These are phyloP conservation scores for Nysson spinosus DNA, from an alignment of 2,888 invertebrate genomes.

Conservation along the genomic window DNA sequence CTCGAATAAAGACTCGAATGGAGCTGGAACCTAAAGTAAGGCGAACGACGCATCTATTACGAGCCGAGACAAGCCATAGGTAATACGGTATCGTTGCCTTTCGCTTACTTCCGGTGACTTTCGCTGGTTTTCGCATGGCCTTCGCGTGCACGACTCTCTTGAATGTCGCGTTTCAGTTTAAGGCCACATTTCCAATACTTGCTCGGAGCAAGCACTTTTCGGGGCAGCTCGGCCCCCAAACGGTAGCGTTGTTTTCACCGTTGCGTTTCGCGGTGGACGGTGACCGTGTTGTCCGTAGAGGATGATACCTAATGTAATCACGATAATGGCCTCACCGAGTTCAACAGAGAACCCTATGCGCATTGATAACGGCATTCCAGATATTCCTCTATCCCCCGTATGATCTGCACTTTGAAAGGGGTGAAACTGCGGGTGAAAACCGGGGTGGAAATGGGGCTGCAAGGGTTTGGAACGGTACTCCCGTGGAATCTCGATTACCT, in stretches of 20 bases:
- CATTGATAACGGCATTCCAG: constrained; percentile 53
- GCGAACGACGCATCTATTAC: constrained; percentile 45
- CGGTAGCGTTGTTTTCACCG: too few species aligned
- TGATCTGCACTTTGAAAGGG: constrained; percentile 52
- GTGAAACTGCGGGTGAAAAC: constrained; percentile 11
- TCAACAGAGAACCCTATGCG: constrained; percentile 43
- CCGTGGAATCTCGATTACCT: constrained; percentile 45
- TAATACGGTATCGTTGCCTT: constrained; percentile 6
- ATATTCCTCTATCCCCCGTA: constrained; percentile 62
- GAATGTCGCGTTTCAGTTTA: too few species aligned
- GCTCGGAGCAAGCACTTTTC: too few species aligned
- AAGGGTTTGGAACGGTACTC: constrained; percentile 28
- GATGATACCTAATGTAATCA: constrained; percentile 65
- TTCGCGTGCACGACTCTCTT: too few species aligned
- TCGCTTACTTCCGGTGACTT: too few species aligned
- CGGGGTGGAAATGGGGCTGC: constrained; percentile 10
- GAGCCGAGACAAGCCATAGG: constrained; percentile 1
- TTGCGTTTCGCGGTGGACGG: constrained; percentile 33
- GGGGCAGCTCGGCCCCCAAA: too few species aligned
- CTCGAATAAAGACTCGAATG: constrained; percentile 57
- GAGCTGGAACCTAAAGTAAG: too few species aligned
- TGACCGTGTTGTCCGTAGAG: constrained; percentile 38
- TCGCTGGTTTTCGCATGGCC: too few species aligned
- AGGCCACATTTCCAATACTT: too few species aligned
- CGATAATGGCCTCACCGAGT: constrained; percentile 61